Conservation (phyloP, 2,113 vertebrate species). For the Jaculus jaculus region DNA sequence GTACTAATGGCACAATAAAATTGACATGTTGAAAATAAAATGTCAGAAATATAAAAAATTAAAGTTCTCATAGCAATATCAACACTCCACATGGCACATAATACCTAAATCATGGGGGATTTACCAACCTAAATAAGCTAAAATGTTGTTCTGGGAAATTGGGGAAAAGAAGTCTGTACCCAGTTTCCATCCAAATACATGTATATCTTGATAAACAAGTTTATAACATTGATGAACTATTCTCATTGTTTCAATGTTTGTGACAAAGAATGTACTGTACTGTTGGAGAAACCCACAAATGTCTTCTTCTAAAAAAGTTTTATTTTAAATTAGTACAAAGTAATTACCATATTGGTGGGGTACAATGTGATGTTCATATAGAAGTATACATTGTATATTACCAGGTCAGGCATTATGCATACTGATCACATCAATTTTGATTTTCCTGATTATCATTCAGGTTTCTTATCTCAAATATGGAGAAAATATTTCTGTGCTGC, state of each 20-base stretch:
- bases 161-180: background rate
- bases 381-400: background rate
- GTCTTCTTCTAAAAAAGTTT: background rate
- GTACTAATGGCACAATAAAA: conserved; percentile 48
- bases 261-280: background rate
- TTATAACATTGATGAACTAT: background rate
- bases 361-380: fast-evolving
- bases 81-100: background rate
- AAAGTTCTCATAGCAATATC: conserved; percentile 44
- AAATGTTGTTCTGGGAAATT: conserved; percentile 14
- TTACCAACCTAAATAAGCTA: background rate
- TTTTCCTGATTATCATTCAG: background rate
- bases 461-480: background rate
- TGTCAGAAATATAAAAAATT: conserved; percentile 51
- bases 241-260: background rate
- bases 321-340: background rate
- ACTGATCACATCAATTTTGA: background rate
- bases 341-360: background rate
- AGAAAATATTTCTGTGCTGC: background rate
- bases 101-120: background rate
- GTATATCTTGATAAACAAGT: background rate
- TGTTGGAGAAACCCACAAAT: background rate
- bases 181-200: background rate
- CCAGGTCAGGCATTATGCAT: background rate
- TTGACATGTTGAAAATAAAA: conserved; percentile 63